A percentile compares a stretch with the other conserved stretches of the same genome.
These are phyloP conservation scores for Calameuta pallipes DNA, from an alignment of 2,888 invertebrate species.

Conservation along the genomic window DNA sequence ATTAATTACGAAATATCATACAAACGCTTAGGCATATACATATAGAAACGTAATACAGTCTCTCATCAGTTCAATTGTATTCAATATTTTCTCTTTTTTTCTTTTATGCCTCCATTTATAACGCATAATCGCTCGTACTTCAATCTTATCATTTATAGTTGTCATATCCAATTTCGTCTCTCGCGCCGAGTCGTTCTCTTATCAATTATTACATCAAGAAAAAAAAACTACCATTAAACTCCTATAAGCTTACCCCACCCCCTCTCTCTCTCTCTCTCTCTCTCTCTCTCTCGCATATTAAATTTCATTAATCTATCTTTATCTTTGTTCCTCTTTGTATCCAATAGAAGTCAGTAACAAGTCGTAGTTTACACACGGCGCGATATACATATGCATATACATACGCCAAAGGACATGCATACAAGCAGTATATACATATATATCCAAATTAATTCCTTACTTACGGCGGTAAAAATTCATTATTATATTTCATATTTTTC, in stretches of 20 bases:
- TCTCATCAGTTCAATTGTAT: conserved; percentile 21
- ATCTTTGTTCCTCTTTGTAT: not conserved
- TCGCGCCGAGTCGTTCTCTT: not conserved
- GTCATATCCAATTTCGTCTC: not conserved
- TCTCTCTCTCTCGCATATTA: not conserved
- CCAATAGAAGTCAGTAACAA: not conserved
- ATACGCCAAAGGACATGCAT: not conserved
- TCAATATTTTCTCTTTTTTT: not conserved
- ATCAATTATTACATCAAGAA: not conserved
- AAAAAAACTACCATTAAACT: not conserved
- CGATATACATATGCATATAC: not conserved
- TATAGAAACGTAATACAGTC: conserved; percentile 36
- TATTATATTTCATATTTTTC: too few species aligned
- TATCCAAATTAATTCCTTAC: not conserved
- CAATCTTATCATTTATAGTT: not conserved
- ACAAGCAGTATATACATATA: not conserved
- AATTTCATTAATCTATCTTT: not conserved
- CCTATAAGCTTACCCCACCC: not conserved
- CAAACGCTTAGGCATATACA: conserved; percentile 36
- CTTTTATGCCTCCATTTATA: not conserved
- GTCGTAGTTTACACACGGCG: not conserved
- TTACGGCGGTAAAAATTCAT: not conserved
- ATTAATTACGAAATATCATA: conserved; percentile 38
- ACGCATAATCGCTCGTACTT: not conserved
- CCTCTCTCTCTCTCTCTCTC: not conserved